phyloP scores from a whole-genome alignment of 2,888 invertebrate species.

The Plagodis pulveraria region DNA sequence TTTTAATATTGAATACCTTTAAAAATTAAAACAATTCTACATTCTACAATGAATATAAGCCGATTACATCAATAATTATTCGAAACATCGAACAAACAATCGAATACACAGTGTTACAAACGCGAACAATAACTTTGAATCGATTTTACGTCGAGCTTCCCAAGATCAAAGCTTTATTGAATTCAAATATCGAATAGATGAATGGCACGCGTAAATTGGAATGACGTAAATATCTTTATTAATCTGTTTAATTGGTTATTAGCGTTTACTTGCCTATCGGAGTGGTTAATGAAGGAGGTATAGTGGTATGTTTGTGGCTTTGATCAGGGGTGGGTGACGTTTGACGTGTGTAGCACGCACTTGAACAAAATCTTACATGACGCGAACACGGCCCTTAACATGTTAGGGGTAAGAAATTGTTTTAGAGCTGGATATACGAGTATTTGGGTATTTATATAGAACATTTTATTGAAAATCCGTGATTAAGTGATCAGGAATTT shows the following conservation, averaged over 20 bases:
- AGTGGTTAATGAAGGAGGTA: slow-evolving; percentile 68
- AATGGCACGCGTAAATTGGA: slow-evolving; percentile 60
- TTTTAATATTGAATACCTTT: background rate
- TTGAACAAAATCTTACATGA: slow-evolving; percentile 45
- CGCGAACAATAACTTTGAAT: slow-evolving; percentile 73
- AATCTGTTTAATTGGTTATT: slow-evolving; percentile 83
- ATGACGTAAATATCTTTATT: slow-evolving; percentile 76
- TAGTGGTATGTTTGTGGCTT: slow-evolving; percentile 60
- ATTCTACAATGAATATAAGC: slow-evolving; percentile 41
- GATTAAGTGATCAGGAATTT: no score
- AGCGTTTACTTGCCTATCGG: slow-evolving; percentile 68
- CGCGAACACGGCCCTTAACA: slow-evolving; percentile 27
- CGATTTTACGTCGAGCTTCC: slow-evolving; percentile 60
- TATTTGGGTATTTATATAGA: background rate
- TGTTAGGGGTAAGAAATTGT: slow-evolving; percentile 23
- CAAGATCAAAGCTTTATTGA: slow-evolving; percentile 71
- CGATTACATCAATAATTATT: slow-evolving; percentile 51
- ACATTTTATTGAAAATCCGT: no score
- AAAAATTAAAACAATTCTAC: slow-evolving; percentile 2
- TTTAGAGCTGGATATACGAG: background rate
- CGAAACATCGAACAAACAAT: slow-evolving; percentile 52
- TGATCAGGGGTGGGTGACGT: slow-evolving; percentile 56
- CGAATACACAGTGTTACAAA: slow-evolving; percentile 58
- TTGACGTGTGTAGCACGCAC: slow-evolving; percentile 42
- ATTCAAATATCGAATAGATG: slow-evolving; percentile 50